These are phyloP conservation scores for Zaprionus lachaisei DNA, from an alignment of 1,140 invertebrate genomes.

Conservation along the genomic window DNA sequence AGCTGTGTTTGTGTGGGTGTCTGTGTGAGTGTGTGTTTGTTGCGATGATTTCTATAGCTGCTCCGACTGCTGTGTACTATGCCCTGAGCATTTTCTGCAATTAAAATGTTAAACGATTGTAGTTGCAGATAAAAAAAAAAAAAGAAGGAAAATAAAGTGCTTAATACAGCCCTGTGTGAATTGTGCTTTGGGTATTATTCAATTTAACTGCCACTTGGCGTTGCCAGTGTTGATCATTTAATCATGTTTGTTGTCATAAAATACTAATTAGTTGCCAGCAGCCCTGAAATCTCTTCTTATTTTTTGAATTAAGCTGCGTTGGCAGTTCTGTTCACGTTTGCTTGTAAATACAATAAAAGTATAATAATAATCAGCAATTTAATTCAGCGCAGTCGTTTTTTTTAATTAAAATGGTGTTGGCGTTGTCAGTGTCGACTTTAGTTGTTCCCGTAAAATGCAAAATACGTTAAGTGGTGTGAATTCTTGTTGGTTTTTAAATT, in stretches of 20 bases:
- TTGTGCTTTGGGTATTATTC: neutral
- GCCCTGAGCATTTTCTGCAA: slow-evolving; percentile 64
- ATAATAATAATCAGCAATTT: too few relatives aligned
- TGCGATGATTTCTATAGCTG: slow-evolving; percentile 42
- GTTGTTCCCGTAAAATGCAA: too few relatives aligned
- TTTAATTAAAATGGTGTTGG: too few relatives aligned
- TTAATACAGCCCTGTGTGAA: neutral
- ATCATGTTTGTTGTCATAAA: neutral
- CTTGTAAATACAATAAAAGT: too few relatives aligned
- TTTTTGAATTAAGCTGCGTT: too few relatives aligned
- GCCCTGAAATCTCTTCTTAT: too few relatives aligned
- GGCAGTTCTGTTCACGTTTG: too few relatives aligned
- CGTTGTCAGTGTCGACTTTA: too few relatives aligned
- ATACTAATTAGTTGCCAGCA: too few relatives aligned
- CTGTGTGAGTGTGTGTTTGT: slow-evolving; percentile 18
- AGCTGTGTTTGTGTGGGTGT: neutral
- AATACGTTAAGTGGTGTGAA: too few relatives aligned
- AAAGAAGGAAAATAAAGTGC: neutral
- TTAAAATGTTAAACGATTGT: slow-evolving; percentile 17
- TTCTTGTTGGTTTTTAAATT: too few relatives aligned
- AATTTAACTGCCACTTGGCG: neutral
- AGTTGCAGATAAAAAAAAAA: neutral
- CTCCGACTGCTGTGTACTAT: slow-evolving; percentile 27
- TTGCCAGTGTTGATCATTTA: slow-evolving; percentile 21
- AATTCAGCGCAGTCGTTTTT: too few relatives aligned